These are phyloP conservation scores for Pachyrhynchus sulphureomaculatus DNA, from an alignment of 1,140 invertebrate genomes.

Conservation along the genomic window DNA sequence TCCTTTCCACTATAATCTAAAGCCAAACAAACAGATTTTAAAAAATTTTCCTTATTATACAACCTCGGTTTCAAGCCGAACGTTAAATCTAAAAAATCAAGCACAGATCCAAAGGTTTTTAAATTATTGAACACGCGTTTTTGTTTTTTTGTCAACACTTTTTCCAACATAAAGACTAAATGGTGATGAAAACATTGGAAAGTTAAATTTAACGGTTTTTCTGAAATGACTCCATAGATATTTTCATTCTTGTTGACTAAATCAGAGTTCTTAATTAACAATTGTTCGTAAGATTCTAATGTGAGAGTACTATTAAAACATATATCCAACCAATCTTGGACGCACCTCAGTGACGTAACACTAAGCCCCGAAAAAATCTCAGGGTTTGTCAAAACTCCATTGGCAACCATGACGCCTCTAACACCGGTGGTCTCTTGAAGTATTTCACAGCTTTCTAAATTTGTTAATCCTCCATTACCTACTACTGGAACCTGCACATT, in stretches of 20 bases:
- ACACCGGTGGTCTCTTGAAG: conserved; percentile 70
- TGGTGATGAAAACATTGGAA: conserved; percentile 91
- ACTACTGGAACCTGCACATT: conserved; percentile 77
- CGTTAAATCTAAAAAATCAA: conserved; percentile 68
- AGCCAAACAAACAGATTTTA: conserved; percentile 33
- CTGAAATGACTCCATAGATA: conserved; percentile 36
- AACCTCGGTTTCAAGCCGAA: conserved; percentile 54
- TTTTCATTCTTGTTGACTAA: neutral
- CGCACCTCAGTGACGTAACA: conserved; percentile 72
- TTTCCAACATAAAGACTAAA: conserved; percentile 90
- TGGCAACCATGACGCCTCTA: conserved; percentile 85
- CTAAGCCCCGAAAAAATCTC: conserved; percentile 74
- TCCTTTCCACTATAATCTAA: conserved; percentile 34
- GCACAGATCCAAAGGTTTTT: conserved; percentile 65
- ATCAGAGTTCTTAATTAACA: neutral
- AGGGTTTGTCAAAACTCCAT: conserved; percentile 88
- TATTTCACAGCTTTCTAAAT: conserved; percentile 65
- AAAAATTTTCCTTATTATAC: conserved; percentile 48
- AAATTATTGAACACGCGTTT: conserved; percentile 78
- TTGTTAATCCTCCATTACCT: conserved; percentile 88
- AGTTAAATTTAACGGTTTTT: conserved; percentile 56
- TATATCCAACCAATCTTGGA: conserved; percentile 86
- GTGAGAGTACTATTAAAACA: conserved; percentile 51
- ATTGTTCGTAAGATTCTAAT: conserved; percentile 11
- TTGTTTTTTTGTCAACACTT: conserved; percentile 68